phyloP scores from a whole-genome alignment of 2,113 vertebrate genomes.

The Anthoscopus minutus region DNA sequence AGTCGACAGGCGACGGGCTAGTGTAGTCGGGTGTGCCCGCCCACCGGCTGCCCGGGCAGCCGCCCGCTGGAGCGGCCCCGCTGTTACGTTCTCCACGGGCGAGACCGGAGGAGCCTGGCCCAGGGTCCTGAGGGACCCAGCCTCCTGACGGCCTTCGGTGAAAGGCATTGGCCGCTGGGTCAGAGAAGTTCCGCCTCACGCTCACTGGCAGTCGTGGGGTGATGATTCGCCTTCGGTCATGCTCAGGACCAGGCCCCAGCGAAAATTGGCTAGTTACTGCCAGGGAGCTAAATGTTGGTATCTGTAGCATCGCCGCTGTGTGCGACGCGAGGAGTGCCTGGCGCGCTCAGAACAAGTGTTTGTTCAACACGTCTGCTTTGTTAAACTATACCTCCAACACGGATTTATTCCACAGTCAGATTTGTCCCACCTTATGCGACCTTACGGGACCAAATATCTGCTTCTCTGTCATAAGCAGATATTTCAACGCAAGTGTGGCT shows the following conservation, averaged over 20 bases:
- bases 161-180: rapidly evolving
- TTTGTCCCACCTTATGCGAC: background rate
- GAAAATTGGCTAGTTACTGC: rapidly evolving
- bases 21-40: too few species aligned
- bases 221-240: rapidly evolving
- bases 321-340: rapidly evolving
- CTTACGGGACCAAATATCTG: too few species aligned
- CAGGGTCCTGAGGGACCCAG: rapidly evolving
- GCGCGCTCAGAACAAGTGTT: background rate
- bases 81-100: rapidly evolving
- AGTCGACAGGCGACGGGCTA: too few species aligned
- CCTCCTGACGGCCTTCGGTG: rapidly evolving
- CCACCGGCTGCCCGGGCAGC: rapidly evolving
- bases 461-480: too few species aligned
- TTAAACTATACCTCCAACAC: background rate
- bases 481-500: background rate
- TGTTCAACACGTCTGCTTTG: background rate
- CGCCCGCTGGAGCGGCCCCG: rapidly evolving
- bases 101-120: rapidly evolving
- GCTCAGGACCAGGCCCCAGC: background rate
- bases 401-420: background rate
- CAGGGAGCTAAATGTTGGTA: rapidly evolving
- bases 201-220: rapidly evolving
- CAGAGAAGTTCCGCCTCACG: rapidly evolving
- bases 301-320: rapidly evolving